Percentiles rank a stretch among this genome's conserved stretches.
Conservation (phyloP, 2,888 invertebrate genomes). For the Amphipoea oculea region DNA sequence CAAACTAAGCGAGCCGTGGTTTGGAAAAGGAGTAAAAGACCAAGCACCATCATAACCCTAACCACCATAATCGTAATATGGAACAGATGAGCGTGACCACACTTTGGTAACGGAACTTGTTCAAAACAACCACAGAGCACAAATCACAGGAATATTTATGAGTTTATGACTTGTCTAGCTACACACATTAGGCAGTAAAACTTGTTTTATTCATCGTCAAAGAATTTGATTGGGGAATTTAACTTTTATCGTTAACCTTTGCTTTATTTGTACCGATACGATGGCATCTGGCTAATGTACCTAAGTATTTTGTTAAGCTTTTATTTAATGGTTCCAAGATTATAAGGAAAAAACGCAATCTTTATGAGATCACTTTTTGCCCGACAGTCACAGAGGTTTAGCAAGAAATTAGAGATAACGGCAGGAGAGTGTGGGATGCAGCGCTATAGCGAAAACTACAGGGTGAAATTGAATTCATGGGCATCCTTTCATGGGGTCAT, state of each 20-base stretch:
- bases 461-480: too few species aligned
- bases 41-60: too few species aligned
- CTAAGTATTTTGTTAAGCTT: not conserved
- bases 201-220: not conserved
- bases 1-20: not conserved
- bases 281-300: not conserved
- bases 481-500: too few species aligned
- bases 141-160: constrained; percentile 19
- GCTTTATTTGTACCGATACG: not conserved
- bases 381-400: not conserved
- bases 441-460: too few species aligned
- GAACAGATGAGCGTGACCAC: not conserved
- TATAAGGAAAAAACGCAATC: not conserved
- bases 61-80: too few species aligned
- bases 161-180: constrained; percentile 35
- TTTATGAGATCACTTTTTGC: not conserved
- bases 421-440: too few species aligned
- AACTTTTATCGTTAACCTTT: not conserved
- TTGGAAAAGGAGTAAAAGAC: not conserved
- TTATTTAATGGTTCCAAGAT: not conserved
- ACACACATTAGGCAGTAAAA: constrained; percentile 18
- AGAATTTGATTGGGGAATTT: not conserved
- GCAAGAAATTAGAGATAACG: too few species aligned
- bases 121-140: constrained; percentile 36
- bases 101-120: not conserved